Evolutionary conservation across 2,113 vertebrate genomes (phyloP).

Genomic region (Gadus chalcogrammus): DNA sequence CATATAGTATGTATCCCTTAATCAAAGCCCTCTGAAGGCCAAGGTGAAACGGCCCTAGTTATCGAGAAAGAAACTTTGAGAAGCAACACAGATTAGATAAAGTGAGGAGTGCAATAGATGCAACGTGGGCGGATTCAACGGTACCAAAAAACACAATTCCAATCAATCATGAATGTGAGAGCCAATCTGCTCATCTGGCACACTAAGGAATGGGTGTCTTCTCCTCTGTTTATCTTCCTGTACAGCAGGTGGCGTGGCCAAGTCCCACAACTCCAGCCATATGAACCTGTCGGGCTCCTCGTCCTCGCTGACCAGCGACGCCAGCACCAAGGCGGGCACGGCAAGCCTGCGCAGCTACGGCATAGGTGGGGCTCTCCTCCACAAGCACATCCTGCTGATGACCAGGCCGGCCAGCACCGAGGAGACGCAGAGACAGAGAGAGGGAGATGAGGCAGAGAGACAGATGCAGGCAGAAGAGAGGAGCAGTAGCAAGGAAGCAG

Average conservation of each 20-base stretch:
- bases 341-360: slow-evolving; percentile 81
- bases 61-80: too few relatives aligned
- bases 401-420: slow-evolving; percentile 66
- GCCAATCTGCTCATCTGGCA: too few relatives aligned
- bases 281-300: slow-evolving; percentile 84
- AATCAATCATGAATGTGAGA: too few relatives aligned
- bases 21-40: too few relatives aligned
- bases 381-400: slow-evolving; percentile 82
- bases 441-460: slow-evolving; percentile 39
- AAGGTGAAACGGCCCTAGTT: too few relatives aligned
- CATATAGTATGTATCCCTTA: too few relatives aligned
- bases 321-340: slow-evolving; percentile 77
- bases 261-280: slow-evolving; percentile 80
- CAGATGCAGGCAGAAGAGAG: slow-evolving; percentile 1
- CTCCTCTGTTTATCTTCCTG: not conserved
- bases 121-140: too few relatives aligned
- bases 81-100: too few relatives aligned
- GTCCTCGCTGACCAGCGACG: slow-evolving; percentile 83
- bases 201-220: not conserved
- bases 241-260: slow-evolving; percentile 73
- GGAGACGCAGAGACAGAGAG: slow-evolving; percentile 47
- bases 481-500: not conserved
- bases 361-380: slow-evolving; percentile 93
- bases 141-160: too few relatives aligned
- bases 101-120: too few relatives aligned